Percentiles rank a stretch among this genome's conserved stretches.
Evolutionary conservation across 2,888 invertebrate species (phyloP).

Genomic region (Sepiola atlantica): DNA sequence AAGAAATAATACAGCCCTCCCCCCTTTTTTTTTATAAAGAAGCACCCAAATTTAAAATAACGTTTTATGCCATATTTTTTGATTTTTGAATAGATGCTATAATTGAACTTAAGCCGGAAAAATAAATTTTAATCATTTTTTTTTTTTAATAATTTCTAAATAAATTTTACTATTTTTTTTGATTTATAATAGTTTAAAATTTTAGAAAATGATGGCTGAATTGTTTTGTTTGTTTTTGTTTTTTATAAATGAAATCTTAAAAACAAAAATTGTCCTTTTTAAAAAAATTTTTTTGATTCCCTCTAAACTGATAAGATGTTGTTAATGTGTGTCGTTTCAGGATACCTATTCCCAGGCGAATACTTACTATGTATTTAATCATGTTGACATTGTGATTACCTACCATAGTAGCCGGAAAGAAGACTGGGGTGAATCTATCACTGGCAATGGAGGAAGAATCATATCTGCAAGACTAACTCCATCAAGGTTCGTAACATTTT

Average conservation of each 20-base stretch:
- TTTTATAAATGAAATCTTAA: neutral
- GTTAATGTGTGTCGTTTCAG: constrained; percentile 12
- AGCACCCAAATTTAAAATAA: too few species aligned
- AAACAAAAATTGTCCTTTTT: neutral
- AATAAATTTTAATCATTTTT: too few species aligned
- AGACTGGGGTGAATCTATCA: constrained; percentile 95
- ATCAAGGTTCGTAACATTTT: constrained; percentile 70
- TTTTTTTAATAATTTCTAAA: too few species aligned
- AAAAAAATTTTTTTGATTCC: too few species aligned
- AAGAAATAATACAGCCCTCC: too few species aligned
- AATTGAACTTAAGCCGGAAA: too few species aligned
- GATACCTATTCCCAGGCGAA: constrained; percentile 75
- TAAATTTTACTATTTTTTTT: too few species aligned
- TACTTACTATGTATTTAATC: constrained; percentile 95
- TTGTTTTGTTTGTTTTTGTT: neutral
- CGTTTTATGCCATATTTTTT: too few species aligned
- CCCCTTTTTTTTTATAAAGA: too few species aligned
- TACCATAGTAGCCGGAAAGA: constrained; percentile 92
- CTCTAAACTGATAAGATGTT: neutral
- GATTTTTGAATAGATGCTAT: too few species aligned
- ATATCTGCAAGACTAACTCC: constrained; percentile 78
- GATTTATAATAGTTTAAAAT: neutral
- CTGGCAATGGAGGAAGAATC: constrained; percentile 86
- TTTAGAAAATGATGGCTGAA: neutral
- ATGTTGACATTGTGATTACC: constrained; percentile 90